Evolutionary conservation across 2,113 vertebrate genomes (phyloP), one percentile per base, ranked within the genome.

Genomic region (Larimichthys polyactis): DNA sequence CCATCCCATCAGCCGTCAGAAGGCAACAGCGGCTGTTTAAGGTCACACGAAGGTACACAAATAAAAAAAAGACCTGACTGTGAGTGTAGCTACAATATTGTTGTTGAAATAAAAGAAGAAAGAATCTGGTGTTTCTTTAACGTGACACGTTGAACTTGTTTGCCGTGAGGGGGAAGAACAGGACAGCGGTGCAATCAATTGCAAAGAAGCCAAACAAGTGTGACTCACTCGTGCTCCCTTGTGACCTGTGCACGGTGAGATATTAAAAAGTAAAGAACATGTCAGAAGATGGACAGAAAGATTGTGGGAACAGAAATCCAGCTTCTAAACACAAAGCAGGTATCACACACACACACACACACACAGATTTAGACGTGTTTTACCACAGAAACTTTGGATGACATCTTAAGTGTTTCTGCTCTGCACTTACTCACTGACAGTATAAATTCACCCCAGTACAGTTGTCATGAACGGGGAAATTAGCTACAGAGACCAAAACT

Each of bases 171-270:
- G 57, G 36, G 36, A 78, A 64, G 40, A 78, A 64, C 22, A 75
- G 52, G 58, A 69, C 62, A 62, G 64, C 27, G 32, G 66, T 4
- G 15, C 44, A 60, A 75, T 70, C 63, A 79, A 9, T 54, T 48
- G 11, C 29, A 83, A 40, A 40, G 29, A 51, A 49, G 68, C 24
- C 60, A 57, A 24, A 75, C 68, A 49, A 46, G 27, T 64, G 36
- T 78, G 67, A 67, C 29, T 79, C 79, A 55, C 43, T 76, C 67
- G 22, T 22, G 49, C 27, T 70, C 73, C 65, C 59, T 7, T 9
- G 24, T 77, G 11, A n/a, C 58, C 36, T 5, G 40, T 17, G 14
- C 60, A 64, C 65, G 52, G 36, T 15, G 48, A 14, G 60, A 49
- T 27, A n/a, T 65, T 27, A 43, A 22, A 68, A 74, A 71, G 27